Conservation (phyloP, 2,888 invertebrate species). For the Sinelater perroti region DNA sequence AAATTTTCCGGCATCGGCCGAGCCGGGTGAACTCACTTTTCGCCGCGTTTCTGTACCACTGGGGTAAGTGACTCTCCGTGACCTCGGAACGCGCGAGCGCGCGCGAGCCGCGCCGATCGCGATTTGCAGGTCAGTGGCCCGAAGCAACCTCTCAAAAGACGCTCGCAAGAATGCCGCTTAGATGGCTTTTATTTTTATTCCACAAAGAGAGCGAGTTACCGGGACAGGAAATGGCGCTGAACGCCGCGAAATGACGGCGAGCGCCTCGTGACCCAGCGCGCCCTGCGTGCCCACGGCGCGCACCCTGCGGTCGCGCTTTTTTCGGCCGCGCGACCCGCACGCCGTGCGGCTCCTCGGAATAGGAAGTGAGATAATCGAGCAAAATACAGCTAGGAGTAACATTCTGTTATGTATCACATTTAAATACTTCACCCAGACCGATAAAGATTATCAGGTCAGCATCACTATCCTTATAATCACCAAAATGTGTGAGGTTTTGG, state of each 20-base stretch:
- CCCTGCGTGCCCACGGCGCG: conserved; percentile 14
- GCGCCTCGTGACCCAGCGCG: conserved; percentile 4
- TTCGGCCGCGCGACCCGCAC: no score
- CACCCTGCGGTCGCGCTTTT: no score
- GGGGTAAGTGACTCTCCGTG: conserved; percentile 74
- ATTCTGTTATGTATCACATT: no score
- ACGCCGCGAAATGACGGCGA: conserved; percentile 18
- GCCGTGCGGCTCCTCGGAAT: no score
- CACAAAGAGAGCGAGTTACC: conserved; percentile 46
- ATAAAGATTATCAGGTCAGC: no score
- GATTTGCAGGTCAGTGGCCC: conserved; percentile 59
- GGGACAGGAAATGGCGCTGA: conserved; percentile 43
- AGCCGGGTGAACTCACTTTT: conserved; percentile 50
- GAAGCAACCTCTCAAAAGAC: conserved; percentile 55
- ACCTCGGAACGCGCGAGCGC: conserved; percentile 62
- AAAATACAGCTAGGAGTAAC: no score
- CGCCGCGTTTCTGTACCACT: conserved; percentile 59
- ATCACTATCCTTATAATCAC: no score
- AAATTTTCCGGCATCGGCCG: conserved; percentile 48
- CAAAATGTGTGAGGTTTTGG: no score
- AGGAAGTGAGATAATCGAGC: no score
- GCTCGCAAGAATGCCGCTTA: conserved; percentile 39
- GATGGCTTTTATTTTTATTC: conserved; percentile 45
- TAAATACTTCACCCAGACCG: no score
- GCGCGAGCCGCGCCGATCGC: conserved; percentile 48